Evolutionary conservation across 1,140 invertebrate species (phyloP).

Genomic region (Macrobrachium rosenbergii): DNA sequence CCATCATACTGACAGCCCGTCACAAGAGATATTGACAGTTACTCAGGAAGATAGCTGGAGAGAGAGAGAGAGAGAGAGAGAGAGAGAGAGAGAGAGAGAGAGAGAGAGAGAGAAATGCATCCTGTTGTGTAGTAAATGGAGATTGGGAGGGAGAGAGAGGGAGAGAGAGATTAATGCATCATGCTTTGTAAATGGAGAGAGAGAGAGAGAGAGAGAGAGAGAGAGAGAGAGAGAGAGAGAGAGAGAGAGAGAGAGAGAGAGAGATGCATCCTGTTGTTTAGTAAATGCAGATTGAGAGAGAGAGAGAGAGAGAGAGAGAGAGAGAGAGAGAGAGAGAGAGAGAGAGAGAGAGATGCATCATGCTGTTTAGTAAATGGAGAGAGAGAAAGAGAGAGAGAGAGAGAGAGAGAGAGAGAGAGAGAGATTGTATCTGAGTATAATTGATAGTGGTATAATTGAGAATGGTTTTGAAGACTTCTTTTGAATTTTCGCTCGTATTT

Average conservation of each 20-base stretch:
- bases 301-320: background rate
- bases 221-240: background rate
- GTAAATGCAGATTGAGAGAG: too few relatives aligned
- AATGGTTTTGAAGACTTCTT: background rate
- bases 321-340: background rate
- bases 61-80: background rate
- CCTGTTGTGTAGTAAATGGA: too few relatives aligned
- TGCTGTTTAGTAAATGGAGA: too few relatives aligned
- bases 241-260: background rate
- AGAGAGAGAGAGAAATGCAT: background rate
- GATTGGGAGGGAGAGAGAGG: background rate
- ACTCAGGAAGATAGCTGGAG: too few relatives aligned
- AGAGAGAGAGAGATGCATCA: background rate
- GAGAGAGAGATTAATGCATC: too few relatives aligned
- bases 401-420: background rate
- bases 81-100: background rate
- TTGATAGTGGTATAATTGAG: too few relatives aligned
- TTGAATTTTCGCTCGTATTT: background rate
- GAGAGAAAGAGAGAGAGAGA: background rate
- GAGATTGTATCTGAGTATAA: too few relatives aligned
- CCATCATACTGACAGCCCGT: too few relatives aligned
- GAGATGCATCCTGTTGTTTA: too few relatives aligned
- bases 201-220: background rate
- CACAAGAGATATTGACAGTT: too few relatives aligned
- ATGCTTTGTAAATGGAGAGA: background rate